Conservation (phyloP, 2,113 vertebrate genomes). For the Pelecanus crispus region DNA sequence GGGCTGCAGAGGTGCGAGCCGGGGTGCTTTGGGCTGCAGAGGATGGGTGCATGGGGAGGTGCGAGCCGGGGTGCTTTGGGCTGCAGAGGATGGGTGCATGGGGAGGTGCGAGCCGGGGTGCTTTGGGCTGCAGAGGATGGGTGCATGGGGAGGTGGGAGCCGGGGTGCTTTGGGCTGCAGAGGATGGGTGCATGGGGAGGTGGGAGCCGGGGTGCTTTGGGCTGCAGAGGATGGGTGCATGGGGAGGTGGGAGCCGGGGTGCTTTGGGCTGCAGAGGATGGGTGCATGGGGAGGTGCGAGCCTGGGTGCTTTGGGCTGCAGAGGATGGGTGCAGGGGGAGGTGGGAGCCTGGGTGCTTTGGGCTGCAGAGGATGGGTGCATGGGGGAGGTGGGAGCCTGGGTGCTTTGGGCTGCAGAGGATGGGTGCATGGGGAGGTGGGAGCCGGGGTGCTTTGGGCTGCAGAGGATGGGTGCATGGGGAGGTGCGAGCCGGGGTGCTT, state of each 20-base stretch:
- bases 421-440: accelerated
- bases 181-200: accelerated
- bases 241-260: neutral
- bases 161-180: neutral
- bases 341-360: neutral
- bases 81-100: accelerated
- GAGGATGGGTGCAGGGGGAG: accelerated
- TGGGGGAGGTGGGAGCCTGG: neutral
- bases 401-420: neutral
- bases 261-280: neutral
- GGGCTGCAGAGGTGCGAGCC: neutral
- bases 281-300: neutral
- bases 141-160: neutral
- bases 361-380: accelerated
- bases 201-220: neutral
- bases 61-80: neutral
- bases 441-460: neutral
- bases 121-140: neutral
- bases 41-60: accelerated
- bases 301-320: neutral
- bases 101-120: neutral
- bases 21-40: neutral
- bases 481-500: neutral
- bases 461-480: accelerated
- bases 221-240: accelerated